These are phyloP conservation scores for Pectinophora gossypiella DNA, from an alignment of 1,140 invertebrate species.

Conservation along the genomic window DNA sequence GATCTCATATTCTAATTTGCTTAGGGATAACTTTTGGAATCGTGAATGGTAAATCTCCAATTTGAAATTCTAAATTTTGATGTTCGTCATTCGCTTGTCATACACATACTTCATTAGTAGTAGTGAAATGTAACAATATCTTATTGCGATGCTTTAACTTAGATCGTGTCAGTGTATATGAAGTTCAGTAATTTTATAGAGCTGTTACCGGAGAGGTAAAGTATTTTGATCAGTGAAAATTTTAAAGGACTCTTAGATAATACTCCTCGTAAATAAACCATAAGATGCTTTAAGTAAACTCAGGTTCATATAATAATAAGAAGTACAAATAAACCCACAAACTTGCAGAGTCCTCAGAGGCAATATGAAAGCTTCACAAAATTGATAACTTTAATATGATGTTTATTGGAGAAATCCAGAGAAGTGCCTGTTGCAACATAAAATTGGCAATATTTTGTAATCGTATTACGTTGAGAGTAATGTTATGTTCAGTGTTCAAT, in stretches of 20 bases:
- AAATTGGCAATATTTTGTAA: slow-evolving; percentile 74
- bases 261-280: slow-evolving; percentile 44
- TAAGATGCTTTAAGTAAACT: slow-evolving; percentile 47
- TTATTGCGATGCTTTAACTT: slow-evolving; percentile 75
- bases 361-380: slow-evolving; percentile 68
- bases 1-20: slow-evolving; percentile 75
- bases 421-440: slow-evolving; percentile 73
- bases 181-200: slow-evolving; percentile 68
- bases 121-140: slow-evolving; percentile 69
- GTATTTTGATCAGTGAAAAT: slow-evolving; percentile 51
- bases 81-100: slow-evolving; percentile 54
- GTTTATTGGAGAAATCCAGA: slow-evolving; percentile 74
- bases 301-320: slow-evolving; percentile 53
- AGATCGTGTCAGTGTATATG: slow-evolving; percentile 62
- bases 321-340: slow-evolving; percentile 55
- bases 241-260: slow-evolving; percentile 39
- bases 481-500: slow-evolving; percentile 52
- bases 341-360: slow-evolving; percentile 58
- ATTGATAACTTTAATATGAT: slow-evolving; percentile 68
- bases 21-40: slow-evolving; percentile 68
- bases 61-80: slow-evolving; percentile 70
- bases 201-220: slow-evolving; percentile 53
- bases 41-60: slow-evolving; percentile 52
- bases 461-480: slow-evolving; percentile 60
- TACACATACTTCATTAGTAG: slow-evolving; percentile 49